phyloP scores from a whole-genome alignment of 1,140 invertebrate genomes.

The Steinernema khuongi region DNA sequence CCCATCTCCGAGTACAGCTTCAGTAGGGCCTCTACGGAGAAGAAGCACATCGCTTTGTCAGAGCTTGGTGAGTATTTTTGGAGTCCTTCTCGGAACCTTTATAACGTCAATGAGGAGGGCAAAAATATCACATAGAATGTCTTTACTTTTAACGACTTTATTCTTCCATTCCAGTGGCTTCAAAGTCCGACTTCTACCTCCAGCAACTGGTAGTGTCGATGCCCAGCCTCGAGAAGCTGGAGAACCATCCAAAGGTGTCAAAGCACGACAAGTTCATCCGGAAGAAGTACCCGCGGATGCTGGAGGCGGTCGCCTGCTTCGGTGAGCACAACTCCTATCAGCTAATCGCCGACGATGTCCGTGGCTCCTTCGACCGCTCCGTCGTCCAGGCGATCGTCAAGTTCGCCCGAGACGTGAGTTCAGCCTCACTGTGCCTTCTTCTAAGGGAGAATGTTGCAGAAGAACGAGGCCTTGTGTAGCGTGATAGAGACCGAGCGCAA shows the following conservation, averaged over 20 bases:
- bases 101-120: neutral
- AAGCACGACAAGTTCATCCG: neutral
- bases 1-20: neutral
- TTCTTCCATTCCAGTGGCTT: neutral
- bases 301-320: neutral
- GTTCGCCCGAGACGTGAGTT: neutral
- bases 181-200: conserved; percentile 7
- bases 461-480: neutral
- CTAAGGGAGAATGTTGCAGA: neutral
- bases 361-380: neutral
- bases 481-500: neutral
- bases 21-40: neutral
- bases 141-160: too few species aligned
- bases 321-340: neutral
- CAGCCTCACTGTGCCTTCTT: neutral
- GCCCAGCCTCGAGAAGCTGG: neutral
- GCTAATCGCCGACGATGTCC: conserved; percentile 1
- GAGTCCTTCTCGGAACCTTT: too few species aligned
- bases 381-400: neutral
- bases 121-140: too few species aligned
- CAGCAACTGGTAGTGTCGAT: conserved; percentile 7
- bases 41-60: conserved; percentile 3
- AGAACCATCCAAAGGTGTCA: neutral
- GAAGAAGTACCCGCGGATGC: neutral
- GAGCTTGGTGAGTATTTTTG: neutral